phyloP scores from a whole-genome alignment of 2,888 invertebrate genomes.

The Anagyrus pseudococci region DNA sequence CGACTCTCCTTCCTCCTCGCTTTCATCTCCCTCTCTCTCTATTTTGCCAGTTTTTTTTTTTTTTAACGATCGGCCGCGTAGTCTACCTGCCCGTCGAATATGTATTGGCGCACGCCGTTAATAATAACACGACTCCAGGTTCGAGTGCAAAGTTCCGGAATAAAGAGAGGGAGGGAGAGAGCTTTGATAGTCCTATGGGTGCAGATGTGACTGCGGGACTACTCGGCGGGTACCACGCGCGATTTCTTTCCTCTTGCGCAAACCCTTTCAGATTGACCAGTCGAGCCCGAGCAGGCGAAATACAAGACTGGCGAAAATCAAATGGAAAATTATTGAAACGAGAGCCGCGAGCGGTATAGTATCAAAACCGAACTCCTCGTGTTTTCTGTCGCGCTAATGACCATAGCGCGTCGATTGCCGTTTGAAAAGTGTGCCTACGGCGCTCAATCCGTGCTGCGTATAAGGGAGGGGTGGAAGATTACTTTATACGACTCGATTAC shows the following conservation, averaged over 20 bases:
- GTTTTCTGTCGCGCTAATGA: too few species aligned
- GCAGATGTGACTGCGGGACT: conserved; percentile 18
- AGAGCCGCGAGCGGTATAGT: background rate
- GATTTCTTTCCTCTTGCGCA: conserved; percentile 32
- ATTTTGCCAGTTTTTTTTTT: too few species aligned
- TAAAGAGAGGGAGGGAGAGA: background rate
- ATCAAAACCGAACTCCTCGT: too few species aligned
- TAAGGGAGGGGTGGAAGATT: too few species aligned
- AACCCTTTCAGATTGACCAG: conserved; percentile 38
- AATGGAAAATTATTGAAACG: background rate
- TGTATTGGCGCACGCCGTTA: conserved; percentile 27
- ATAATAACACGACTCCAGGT: conserved; percentile 17
- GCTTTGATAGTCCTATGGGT: background rate
- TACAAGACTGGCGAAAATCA: background rate
- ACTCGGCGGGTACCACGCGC: too few species aligned
- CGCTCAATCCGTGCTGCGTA: too few species aligned
- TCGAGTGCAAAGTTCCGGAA: too few species aligned
- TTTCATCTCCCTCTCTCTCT: conserved; percentile 39
- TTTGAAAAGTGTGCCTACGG: too few species aligned
- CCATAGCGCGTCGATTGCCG: too few species aligned
- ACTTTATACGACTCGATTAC: background rate
- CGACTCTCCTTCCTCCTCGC: too few species aligned
- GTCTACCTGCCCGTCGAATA: conserved; percentile 22
- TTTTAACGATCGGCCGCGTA: conserved; percentile 6
- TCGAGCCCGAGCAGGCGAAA: conserved; percentile 13